These are phyloP conservation scores for Seison nebaliae DNA, from an alignment of 1,140 invertebrate species.

Conservation along the genomic window DNA sequence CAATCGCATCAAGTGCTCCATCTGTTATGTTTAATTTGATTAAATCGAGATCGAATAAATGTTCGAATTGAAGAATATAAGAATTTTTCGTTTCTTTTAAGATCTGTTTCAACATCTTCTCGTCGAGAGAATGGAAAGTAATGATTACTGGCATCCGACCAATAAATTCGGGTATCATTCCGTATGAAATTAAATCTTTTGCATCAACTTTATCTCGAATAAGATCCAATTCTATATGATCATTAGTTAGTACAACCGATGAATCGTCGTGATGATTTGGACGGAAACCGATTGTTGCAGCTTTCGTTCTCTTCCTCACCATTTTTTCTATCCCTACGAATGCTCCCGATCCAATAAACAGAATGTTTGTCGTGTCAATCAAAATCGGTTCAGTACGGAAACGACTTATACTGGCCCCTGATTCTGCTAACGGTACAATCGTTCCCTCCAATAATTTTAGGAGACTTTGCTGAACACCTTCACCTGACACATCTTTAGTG, in stretches of 20 bases:
- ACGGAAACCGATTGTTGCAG: slow-evolving; percentile 31
- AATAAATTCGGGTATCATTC: slow-evolving; percentile 58
- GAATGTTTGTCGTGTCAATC: slow-evolving; percentile 91
- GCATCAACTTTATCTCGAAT: slow-evolving; percentile 44
- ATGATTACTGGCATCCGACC: slow-evolving; percentile 66
- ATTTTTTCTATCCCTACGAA: slow-evolving; percentile 83
- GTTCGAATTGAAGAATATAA: slow-evolving; percentile 54
- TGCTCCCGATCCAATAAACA: slow-evolving; percentile 93
- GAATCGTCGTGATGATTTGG: background rate
- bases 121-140: slow-evolving; percentile 74
- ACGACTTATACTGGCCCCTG: slow-evolving; percentile 44
- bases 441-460: slow-evolving; percentile 86
- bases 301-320: slow-evolving; percentile 63
- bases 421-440: slow-evolving; percentile 81
- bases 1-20: background rate
- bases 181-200: slow-evolving; percentile 78
- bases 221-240: background rate
- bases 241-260: background rate
- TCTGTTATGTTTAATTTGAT: slow-evolving; percentile 21
- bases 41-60: slow-evolving; percentile 46
- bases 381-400: slow-evolving; percentile 62
- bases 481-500: slow-evolving; percentile 73
- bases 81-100: slow-evolving; percentile 86
- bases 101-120: slow-evolving; percentile 67
- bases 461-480: slow-evolving; percentile 75